Base-by-base conservation (phyloP, 2,113 vertebrate genomes). In the Protobothrops mucrosquamatus region DNA sequence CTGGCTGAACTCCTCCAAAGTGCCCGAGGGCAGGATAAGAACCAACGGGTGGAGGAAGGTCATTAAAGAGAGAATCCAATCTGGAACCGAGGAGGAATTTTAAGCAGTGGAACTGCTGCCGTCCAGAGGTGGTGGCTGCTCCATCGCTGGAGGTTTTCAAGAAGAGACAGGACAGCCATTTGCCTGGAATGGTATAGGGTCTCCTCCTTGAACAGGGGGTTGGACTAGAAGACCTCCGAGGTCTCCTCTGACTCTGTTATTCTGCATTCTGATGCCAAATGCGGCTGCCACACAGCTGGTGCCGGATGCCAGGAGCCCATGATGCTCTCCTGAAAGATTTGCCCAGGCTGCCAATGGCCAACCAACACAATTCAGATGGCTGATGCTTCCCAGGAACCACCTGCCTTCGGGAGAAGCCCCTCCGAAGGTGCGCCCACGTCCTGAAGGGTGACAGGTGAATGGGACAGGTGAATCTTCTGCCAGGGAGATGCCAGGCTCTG, bases 351-450 rank as follows among this genome's bases (percentile, higher is more conserved):
- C 29, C 64, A 34, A 74, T 34, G 29, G 14, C 64, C n/a, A 34
- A 14, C 4, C 0, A 14, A n/a, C 5, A 6, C n/a, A 74, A 20
- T 74, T 74, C 64, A 74, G 29, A 34, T 0, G 64, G n/a, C 6
- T 74, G 29, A 18, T 18, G 64, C n/a, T n/a, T 18, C 12, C n/a
- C 2, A 74, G 64, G 29, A 7, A 7, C n/a, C 14, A 15, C n/a
- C n/a, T 74, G n/a, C n/a, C 64, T 74, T 3, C 64, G 7, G 64
- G n/a, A 34, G n/a, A 74, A 18, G n/a, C n/a, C 64, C n/a, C 18
- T 34, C n/a, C 0, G 14, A 74, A 74, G 6, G 14, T 34, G n/a
- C n/a, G 6, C 14, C 64, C 12, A 34, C 0, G 0, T 5, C n/a
- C 64, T 3, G n/a, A 34, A 34, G n/a, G 4, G 18, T 18, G 64